Percentiles rank a stretch among this genome's conserved stretches.
Evolutionary conservation across 1,140 invertebrate species (phyloP).

Genomic region (Drosophila bocqueti): DNA sequence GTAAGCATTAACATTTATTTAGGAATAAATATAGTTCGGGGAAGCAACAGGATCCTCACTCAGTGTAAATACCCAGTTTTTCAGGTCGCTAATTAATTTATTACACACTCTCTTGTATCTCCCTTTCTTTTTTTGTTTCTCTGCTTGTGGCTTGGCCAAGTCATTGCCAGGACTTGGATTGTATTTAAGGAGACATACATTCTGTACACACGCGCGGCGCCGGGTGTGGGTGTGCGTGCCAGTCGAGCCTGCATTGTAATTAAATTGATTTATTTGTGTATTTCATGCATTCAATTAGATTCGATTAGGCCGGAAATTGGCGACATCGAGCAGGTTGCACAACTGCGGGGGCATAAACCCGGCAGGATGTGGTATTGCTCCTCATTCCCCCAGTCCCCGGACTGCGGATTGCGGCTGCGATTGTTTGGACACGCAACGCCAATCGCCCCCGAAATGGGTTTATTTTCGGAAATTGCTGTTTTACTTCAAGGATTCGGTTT

Average conservation of each 20-base stretch:
- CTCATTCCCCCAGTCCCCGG: background rate
- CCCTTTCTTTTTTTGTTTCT: background rate
- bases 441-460: slow-evolving; percentile 61
- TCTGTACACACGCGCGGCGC: background rate
- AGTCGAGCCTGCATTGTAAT: slow-evolving; percentile 45
- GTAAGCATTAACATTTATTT: slow-evolving; percentile 3
- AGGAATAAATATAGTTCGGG: slow-evolving; percentile 1
- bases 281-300: slow-evolving; percentile 51
- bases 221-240: slow-evolving; percentile 24
- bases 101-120: slow-evolving; percentile 2
- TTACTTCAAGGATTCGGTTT: slow-evolving; percentile 71
- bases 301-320: slow-evolving; percentile 51
- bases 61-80: slow-evolving; percentile 13
- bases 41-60: slow-evolving; percentile 2
- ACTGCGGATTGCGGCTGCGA: slow-evolving; percentile 42
- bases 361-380: slow-evolving; percentile 21
- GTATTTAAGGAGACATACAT: slow-evolving; percentile 1
- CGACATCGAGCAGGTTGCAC: slow-evolving; percentile 29
- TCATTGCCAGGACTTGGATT: slow-evolving; percentile 12
- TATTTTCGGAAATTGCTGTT: slow-evolving; percentile 78
- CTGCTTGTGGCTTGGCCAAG: background rate
- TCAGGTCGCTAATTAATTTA: slow-evolving; percentile 31
- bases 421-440: slow-evolving; percentile 65
- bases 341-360: slow-evolving; percentile 4
- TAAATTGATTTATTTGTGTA: slow-evolving; percentile 62